Evolutionary conservation across 2,888 invertebrate genomes (phyloP).

Genomic region (Lobophora halterata): DNA sequence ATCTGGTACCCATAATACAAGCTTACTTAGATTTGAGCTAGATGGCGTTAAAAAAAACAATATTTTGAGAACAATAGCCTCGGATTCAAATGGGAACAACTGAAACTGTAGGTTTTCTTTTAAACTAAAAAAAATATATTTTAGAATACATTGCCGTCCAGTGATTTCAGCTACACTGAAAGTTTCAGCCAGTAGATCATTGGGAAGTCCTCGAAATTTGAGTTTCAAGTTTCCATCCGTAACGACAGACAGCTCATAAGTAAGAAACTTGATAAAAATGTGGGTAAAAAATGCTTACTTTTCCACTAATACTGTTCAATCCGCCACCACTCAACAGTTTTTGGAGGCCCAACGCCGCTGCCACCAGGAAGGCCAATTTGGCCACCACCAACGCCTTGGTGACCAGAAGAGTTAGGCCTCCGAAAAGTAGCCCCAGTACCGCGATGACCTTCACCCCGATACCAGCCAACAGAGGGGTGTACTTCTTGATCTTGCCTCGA

Average conservation of each 20-base stretch:
- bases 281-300: constrained; percentile 45
- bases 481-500: constrained; percentile 88
- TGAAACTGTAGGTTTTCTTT: no score
- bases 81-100: no score
- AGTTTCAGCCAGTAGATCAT: no score
- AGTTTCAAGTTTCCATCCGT: no score
- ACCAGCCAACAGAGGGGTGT: constrained; percentile 84
- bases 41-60: no score
- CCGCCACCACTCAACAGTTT: constrained; percentile 82
- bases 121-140: not conserved
- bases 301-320: constrained; percentile 63
- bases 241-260: no score
- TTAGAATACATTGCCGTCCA: no score
- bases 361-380: constrained; percentile 88
- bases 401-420: constrained; percentile 86
- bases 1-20: no score
- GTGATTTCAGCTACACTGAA: no score
- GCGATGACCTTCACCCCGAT: constrained; percentile 87
- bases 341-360: constrained; percentile 85
- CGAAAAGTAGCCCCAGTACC: constrained; percentile 85
- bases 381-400: constrained; percentile 89
- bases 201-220: no score
- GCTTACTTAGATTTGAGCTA: no score
- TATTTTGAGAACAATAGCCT: no score
- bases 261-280: not conserved